Percentiles rank a stretch among this genome's conserved stretches.
Conservation (phyloP, 2,113 vertebrate genomes). For the Chaetura pelagica region DNA sequence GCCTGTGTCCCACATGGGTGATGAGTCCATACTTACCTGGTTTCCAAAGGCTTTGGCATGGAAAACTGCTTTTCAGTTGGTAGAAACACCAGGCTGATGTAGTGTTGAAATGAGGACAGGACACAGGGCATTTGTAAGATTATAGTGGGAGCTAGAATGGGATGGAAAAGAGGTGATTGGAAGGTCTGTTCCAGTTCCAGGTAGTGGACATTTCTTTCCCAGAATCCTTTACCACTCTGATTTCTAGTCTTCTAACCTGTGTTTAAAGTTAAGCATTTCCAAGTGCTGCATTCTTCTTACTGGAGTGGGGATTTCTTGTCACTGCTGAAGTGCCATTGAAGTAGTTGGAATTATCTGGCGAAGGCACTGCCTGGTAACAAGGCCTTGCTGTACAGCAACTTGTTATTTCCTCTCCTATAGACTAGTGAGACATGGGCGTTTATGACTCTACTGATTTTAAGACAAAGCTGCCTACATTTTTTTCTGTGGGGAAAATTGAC, state of each 20-base stretch:
- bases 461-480: neutral
- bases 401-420: neutral
- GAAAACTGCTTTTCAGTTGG: neutral
- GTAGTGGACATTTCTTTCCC: neutral
- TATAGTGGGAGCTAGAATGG: neutral
- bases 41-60: neutral
- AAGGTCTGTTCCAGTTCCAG: neutral
- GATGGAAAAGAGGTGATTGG: neutral
- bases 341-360: neutral
- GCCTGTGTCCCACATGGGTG: accelerated
- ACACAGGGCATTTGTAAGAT: neutral
- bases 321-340: neutral
- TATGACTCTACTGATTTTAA: neutral
- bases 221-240: neutral
- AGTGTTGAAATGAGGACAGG: neutral
- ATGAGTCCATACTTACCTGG: neutral
- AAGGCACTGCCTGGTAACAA: neutral
- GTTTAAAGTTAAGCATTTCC: neutral
- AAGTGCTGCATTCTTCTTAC: neutral
- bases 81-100: neutral
- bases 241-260: neutral
- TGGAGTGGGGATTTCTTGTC: neutral
- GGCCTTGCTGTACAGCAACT: neutral
- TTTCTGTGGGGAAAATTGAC: neutral
- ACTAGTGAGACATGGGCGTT: neutral